These are phyloP conservation scores for Muraenolepis orangiensis DNA, from an alignment of 2,797 vertebrate species.

Conservation along the genomic window DNA sequence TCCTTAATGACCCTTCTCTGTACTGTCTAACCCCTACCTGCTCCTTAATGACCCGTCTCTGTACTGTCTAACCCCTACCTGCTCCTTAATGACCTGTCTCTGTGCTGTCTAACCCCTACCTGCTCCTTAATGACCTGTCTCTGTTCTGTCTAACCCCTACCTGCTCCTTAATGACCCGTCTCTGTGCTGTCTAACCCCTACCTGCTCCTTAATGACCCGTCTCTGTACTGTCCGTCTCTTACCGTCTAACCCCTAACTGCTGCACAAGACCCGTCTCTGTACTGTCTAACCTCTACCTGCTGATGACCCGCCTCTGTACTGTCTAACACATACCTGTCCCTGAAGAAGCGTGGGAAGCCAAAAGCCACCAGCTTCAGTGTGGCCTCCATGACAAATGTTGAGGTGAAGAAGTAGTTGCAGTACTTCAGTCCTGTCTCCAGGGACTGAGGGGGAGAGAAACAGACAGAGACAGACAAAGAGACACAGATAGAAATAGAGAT, in stretches of 20 bases:
- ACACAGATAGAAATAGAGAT: constrained; percentile 1
- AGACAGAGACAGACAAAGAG: constrained; percentile 60
- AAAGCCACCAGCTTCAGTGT: constrained; percentile 91
- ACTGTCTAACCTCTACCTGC: neutral
- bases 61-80: neutral
- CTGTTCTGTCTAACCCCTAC: neutral
- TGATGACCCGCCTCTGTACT: neutral
- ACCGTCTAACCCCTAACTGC: neutral
- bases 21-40: neutral
- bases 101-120: neutral
- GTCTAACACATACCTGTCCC: constrained; percentile 81
- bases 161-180: neutral
- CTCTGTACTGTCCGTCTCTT: neutral
- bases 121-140: neutral
- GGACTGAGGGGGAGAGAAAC: constrained; percentile 69
- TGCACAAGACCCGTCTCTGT: neutral
- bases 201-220: neutral
- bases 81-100: neutral
- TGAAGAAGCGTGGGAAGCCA: constrained; percentile 92
- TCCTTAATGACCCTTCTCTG: neutral
- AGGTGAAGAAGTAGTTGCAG: constrained; percentile 97
- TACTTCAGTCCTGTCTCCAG: constrained; percentile 89
- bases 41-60: neutral
- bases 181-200: neutral
- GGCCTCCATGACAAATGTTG: constrained; percentile 92